These are phyloP conservation scores for Aphelinus atriplicis DNA, from an alignment of 1,140 invertebrate species.

Conservation along the genomic window DNA sequence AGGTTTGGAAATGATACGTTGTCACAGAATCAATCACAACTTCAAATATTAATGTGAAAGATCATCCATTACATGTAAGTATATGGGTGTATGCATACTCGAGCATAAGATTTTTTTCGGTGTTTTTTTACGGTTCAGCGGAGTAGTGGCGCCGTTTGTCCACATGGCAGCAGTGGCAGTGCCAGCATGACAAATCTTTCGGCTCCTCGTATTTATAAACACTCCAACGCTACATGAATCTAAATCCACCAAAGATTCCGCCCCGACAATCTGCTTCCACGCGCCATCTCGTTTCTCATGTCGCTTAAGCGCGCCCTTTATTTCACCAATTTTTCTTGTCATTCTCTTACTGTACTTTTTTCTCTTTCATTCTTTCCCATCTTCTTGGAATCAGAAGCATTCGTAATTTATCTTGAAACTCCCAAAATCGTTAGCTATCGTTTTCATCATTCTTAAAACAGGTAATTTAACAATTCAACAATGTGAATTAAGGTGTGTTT, in stretches of 20 bases:
- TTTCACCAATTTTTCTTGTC: neutral
- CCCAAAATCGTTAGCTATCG: too few species aligned
- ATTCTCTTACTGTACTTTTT: neutral
- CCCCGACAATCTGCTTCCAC: constrained; percentile 43
- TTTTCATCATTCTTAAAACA: too few species aligned
- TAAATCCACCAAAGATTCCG: constrained; percentile 48
- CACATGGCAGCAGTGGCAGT: neutral
- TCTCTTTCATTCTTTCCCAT: neutral
- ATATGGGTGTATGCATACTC: too few species aligned
- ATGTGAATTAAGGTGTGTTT: too few species aligned
- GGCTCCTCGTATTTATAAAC: constrained; percentile 61
- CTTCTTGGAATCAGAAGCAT: neutral
- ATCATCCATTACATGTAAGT: too few species aligned
- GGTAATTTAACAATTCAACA: too few species aligned
- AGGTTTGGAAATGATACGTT: too few species aligned
- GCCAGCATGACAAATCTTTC: constrained; percentile 57
- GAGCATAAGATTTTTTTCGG: too few species aligned
- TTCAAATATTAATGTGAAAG: too few species aligned
- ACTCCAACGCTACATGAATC: constrained; percentile 59
- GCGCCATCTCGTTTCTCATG: constrained; percentile 41
- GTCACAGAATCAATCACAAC: too few species aligned
- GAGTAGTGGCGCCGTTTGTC: constrained; percentile 29
- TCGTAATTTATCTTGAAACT: too few species aligned
- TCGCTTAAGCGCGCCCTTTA: constrained; percentile 12
- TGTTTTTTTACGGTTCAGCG: too few species aligned